Evolutionary conservation across 2,113 vertebrate species (phyloP), one percentile per base, ranked within the genome.

Genomic region (Ammospiza caudacuta): DNA sequence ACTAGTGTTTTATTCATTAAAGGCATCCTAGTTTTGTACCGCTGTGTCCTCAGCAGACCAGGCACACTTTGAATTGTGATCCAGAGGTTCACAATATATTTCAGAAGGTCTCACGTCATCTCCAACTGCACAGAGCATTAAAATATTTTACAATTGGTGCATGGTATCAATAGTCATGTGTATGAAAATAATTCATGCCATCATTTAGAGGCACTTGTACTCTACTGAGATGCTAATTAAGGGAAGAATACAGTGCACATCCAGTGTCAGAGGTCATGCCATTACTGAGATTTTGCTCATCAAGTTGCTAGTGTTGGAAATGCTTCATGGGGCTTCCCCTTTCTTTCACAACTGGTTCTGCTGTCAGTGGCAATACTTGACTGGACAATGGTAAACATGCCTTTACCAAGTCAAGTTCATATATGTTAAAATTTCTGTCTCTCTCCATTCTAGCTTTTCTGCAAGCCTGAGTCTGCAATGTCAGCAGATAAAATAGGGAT

Each of bases 1-100:
- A 88, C 93, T 96, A 70, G 92, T 96, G 93, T 94, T 96, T 94
- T 96, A 96, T 94, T 96, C 92, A 95, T 96, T 96, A 96, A 95
- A 96, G 57, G 90, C 90, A 93, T 95, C 92, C 87, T 91, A 44
- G 67, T 91, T 92, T 88, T 88, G 47, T 93, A 57, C 85, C 1
- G 3, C 94, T 70, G 57, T 75, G 79, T 93, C 82, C 90, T 83
- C 82, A 67, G 90, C 82, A 95, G 91, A 67, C 51, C 91, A 95
- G 87, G 82, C 84, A 92, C 79, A 80, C 75, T 95, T 90, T 93
- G 84, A 90, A 74, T 93, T 90, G 94, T 0, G 2, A 80, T 90
- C 67, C 5, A 9, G 87, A 92, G 91, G 43, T 88, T 91, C 58
- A 66, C 63, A 44, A 4, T 88, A 10, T 58, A 37, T 93, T 93